Percentiles rank a stretch among this genome's conserved stretches.
phyloP scores from a whole-genome alignment of 2,113 vertebrate species.

The Sarotherodon lohbergeri region DNA sequence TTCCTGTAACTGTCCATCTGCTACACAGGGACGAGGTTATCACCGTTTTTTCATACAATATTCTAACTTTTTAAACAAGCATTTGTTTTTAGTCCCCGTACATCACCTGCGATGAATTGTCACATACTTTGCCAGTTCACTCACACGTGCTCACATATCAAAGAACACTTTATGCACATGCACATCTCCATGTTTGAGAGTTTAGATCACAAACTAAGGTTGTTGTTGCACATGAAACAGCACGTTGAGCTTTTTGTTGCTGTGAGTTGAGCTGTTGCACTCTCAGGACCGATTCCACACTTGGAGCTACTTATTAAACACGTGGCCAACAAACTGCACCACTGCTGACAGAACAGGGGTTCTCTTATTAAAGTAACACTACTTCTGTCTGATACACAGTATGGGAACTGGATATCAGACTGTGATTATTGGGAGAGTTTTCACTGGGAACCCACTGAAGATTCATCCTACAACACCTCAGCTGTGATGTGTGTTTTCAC shows the following conservation, averaged over 20 bases:
- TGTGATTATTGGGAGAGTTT: background rate
- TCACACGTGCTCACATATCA: background rate
- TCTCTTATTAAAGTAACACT: background rate
- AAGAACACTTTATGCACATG: background rate
- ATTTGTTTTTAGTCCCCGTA: background rate
- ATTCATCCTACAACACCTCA: background rate
- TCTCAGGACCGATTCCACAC: background rate
- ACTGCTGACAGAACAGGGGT: background rate
- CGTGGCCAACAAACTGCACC: background rate
- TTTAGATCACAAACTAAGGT: background rate
- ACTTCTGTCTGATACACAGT: background rate
- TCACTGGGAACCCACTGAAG: background rate
- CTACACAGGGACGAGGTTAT: background rate
- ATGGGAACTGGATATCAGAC: background rate
- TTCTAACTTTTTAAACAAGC: background rate
- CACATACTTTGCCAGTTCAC: background rate
- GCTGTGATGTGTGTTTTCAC: background rate
- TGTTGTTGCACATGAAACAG: background rate
- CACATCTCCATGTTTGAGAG: background rate
- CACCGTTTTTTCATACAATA: background rate
- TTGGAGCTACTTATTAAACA: background rate
- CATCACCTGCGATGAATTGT: background rate
- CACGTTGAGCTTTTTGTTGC: background rate
- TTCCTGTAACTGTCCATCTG: background rate
- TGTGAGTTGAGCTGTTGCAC: background rate